A percentile compares a stretch with the other conserved stretches of the same genome.
Conservation (phyloP, 2,888 invertebrate species). For the Amphiduros pacificus region DNA sequence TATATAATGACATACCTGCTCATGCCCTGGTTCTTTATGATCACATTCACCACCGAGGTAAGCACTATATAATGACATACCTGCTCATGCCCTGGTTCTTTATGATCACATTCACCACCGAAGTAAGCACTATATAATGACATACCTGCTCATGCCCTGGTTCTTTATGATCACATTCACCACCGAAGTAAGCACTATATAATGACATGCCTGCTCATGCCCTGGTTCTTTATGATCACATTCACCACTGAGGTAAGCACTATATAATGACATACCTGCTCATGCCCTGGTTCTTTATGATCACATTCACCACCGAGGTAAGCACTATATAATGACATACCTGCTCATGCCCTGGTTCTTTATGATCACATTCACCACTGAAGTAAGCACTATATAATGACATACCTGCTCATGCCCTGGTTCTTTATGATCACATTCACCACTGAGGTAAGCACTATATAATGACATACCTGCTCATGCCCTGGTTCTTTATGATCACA, state of each 20-base stretch:
- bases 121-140: too few species aligned
- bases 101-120: conserved; percentile 57
- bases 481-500: conserved; percentile 60
- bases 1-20: too few species aligned
- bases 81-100: conserved; percentile 61
- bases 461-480: conserved; percentile 59
- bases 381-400: too few species aligned
- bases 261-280: too few species aligned
- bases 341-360: conserved; percentile 61
- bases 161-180: conserved; percentile 59
- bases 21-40: conserved; percentile 59
- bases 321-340: neutral
- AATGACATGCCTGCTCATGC: conserved; percentile 59
- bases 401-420: conserved; percentile 60
- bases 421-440: conserved; percentile 59
- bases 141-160: conserved; percentile 60
- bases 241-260: conserved; percentile 58
- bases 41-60: conserved; percentile 59
- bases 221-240: conserved; percentile 60
- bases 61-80: too few species aligned
- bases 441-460: conserved; percentile 56
- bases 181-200: conserved; percentile 56
- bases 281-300: too few species aligned
- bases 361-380: conserved; percentile 57
- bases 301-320: conserved; percentile 3